Conservation (phyloP, 2,888 invertebrate genomes). For the Odontocolon sp. region DNA sequence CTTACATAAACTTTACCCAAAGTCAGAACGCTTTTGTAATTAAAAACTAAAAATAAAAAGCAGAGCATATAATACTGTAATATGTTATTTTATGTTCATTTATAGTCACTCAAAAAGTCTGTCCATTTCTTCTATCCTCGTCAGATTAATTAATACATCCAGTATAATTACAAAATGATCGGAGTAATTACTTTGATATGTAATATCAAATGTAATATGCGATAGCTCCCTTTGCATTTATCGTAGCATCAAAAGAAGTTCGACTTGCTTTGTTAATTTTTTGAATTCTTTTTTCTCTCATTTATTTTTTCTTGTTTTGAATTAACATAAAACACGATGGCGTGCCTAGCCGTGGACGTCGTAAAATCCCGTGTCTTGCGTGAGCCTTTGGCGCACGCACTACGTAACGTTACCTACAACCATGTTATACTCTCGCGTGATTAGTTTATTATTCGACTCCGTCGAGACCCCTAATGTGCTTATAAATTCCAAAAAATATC, state of each 20-base stretch:
- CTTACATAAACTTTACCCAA: no score
- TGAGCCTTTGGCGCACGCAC: constrained; percentile 26
- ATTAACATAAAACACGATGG: constrained; percentile 53
- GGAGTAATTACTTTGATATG: constrained; percentile 25
- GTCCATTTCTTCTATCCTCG: neutral
- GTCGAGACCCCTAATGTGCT: neutral
- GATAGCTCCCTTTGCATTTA: constrained; percentile 8
- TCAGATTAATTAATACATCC: constrained; percentile 29
- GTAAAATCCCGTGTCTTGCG: constrained; percentile 21
- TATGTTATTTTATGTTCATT: constrained; percentile 6
- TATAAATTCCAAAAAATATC: constrained; percentile 38
- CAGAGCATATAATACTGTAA: no score
- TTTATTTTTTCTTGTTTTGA: constrained; percentile 5
- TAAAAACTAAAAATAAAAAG: no score
- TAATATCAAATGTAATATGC: constrained; percentile 43
- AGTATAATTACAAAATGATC: constrained; percentile 42
- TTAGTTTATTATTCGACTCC: constrained; percentile 42
- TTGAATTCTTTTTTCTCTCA: constrained; percentile 8
- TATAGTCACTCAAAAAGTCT: constrained; percentile 18
- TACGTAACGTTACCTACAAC: constrained; percentile 1
- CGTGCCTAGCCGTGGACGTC: constrained; percentile 19
- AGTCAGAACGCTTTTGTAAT: no score
- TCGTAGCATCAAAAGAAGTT: neutral
- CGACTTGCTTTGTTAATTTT: constrained; percentile 21
- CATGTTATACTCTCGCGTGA: constrained; percentile 42